phyloP scores from a whole-genome alignment of 2,113 vertebrate genomes.

The Tragelaphus strepsiceros region DNA sequence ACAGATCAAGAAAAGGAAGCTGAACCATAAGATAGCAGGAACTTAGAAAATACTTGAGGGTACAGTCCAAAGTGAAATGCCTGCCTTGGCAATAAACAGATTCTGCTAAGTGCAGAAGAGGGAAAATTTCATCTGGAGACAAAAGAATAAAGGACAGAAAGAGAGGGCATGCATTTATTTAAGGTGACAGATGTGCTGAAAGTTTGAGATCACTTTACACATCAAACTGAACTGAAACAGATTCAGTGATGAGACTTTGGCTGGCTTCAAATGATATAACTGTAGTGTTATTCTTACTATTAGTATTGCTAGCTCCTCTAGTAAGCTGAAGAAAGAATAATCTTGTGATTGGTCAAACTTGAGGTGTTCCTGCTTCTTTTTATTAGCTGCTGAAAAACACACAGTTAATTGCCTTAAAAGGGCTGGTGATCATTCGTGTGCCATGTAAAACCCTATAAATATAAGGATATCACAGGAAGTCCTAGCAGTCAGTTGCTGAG shows the following conservation, averaged over 20 bases:
- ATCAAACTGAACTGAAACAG: neutral
- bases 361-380: neutral
- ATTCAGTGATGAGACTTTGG: neutral
- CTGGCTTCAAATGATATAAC: neutral
- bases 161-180: neutral
- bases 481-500: neutral
- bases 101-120: neutral
- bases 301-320: neutral
- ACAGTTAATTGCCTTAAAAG: neutral
- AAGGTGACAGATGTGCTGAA: neutral
- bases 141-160: neutral
- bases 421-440: neutral
- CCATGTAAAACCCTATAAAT: neutral
- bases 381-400: neutral
- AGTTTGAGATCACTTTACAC: neutral
- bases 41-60: neutral
- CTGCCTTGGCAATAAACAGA: neutral
- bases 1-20: neutral
- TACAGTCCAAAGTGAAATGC: neutral
- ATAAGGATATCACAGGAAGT: neutral
- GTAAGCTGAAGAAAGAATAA: fast-evolving
- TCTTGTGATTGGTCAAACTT: fast-evolving
- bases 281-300: neutral
- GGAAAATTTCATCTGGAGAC: neutral
- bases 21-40: neutral